A percentile compares a stretch with the other conserved stretches of the same genome.
phyloP scores from a whole-genome alignment of 2,113 vertebrate species.

The Lepus americanus region DNA sequence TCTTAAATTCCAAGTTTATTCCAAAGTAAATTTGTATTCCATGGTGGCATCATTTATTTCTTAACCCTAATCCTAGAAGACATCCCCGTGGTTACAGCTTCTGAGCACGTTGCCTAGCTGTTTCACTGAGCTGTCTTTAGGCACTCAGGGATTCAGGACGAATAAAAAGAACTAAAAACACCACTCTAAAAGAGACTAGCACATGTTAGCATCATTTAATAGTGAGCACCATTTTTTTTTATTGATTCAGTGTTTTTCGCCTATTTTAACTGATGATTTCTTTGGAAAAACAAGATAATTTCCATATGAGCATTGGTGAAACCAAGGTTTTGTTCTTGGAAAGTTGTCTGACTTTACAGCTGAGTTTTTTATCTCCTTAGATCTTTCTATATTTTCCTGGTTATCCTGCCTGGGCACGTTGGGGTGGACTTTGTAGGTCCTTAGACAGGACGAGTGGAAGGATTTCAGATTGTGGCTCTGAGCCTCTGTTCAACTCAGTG shows the following conservation, averaged over 20 bases:
- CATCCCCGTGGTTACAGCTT: neutral
- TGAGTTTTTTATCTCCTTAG: neutral
- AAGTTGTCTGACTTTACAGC: conserved; percentile 27
- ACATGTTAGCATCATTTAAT: neutral
- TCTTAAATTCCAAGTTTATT: conserved; percentile 31
- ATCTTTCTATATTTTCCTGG: neutral
- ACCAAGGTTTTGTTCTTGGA: neutral
- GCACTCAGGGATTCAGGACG: neutral
- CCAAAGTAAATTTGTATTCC: conserved; percentile 33
- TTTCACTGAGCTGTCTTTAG: neutral
- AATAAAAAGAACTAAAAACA: neutral
- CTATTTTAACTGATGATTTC: neutral
- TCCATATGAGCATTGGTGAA: neutral
- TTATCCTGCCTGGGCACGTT: neutral
- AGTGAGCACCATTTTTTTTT: neutral
- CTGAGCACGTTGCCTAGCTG: neutral
- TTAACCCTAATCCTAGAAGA: neutral
- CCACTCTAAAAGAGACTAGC: neutral
- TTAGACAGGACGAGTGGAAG: conserved; percentile 14
- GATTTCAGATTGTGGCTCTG: neutral
- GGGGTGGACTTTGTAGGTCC: neutral
- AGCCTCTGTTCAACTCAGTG: neutral
- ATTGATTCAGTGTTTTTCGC: neutral
- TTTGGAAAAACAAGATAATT: neutral
- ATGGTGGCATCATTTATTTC: neutral